Conservation (phyloP, 2,888 invertebrate genomes). For the Phengaris alcon region DNA sequence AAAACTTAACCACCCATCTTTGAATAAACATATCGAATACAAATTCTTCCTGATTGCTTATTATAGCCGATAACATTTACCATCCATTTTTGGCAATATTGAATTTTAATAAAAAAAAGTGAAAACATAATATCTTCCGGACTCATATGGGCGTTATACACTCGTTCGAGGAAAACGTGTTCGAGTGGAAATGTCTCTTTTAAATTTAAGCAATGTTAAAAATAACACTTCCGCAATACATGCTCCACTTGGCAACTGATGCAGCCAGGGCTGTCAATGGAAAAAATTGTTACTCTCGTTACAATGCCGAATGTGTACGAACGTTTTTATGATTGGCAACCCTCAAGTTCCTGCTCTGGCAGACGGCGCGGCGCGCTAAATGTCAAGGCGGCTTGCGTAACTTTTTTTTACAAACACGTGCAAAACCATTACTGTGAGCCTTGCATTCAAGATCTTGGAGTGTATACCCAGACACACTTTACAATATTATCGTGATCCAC, state of each 20-base stretch:
- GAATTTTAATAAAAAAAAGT: not conserved
- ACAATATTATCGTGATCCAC: conserved; percentile 15
- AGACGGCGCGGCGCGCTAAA: conserved; percentile 72
- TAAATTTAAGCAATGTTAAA: conserved; percentile 37
- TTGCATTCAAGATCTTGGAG: not conserved
- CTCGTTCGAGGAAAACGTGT: conserved; percentile 54
- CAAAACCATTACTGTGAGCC: conserved; percentile 1
- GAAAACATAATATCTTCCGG: not conserved
- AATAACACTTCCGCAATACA: conserved; percentile 36
- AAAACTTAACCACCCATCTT: too few species aligned
- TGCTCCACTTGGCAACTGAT: conserved; percentile 50
- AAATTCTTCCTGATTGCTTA: too few species aligned
- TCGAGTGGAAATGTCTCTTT: conserved; percentile 49
- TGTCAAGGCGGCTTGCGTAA: conserved; percentile 51
- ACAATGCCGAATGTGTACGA: not conserved
- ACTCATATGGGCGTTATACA: conserved; percentile 31
- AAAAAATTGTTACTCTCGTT: not conserved
- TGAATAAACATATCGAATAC: too few species aligned
- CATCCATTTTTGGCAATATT: not conserved
- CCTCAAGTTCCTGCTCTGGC: conserved; percentile 36
- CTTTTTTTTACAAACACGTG: conserved; percentile 30
- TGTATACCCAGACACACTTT: not conserved
- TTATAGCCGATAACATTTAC: not conserved
- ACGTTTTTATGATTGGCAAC: not conserved
- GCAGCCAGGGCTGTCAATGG: conserved; percentile 20